Base-by-base conservation (phyloP, 2,888 invertebrate genomes). In the Clanis bilineata region DNA sequence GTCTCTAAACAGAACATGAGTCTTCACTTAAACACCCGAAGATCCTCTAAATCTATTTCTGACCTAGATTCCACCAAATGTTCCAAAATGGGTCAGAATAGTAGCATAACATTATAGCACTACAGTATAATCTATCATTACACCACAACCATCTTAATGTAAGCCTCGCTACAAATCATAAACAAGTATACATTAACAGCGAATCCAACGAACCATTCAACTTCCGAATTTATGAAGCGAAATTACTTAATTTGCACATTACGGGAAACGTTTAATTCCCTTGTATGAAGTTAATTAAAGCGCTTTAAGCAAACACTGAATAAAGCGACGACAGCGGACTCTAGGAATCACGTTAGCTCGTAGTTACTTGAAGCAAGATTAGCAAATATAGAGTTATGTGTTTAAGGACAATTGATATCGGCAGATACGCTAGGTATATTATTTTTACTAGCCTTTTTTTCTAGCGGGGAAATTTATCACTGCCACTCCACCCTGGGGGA, bases 171-270 rank as follows among this genome's bases (percentile, higher is more conserved):
- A 55, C 39, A 39, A 58, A 58, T 47, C 23, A 45, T 45, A 47
- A 39, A 51, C 39, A 39, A 23, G 41, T 41, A n/a, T 25, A 47
- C 23, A 58, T 51, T 23, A 47, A 9, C 15, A n/a, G 18, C 23
- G 39, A 15, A 57, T 57, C 44, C 45, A 23, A 25, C 25, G 36
- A 58, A 47, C 47, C 58, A 18, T 58, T 58, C 51, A 25, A 25
- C 15, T 22, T 15, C 39, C 21, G 18, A 58, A 58, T 45, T 38
- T 58, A 58, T 47, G 44, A 36, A 6, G 36, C 44, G 23, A 62
- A 69, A 64, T 70, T 70, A 63, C 70, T 69, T 70, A 74, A 78
- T 80, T 78, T 75, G 71, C 71, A 72, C 73, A 77, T 76, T 72
- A 74, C 67, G 62, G 67, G 68, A 67, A 74, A 73, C 72, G 58